Evolutionary conservation across 2,797 vertebrate species (phyloP).

Genomic region (Naso thynnoides): DNA sequence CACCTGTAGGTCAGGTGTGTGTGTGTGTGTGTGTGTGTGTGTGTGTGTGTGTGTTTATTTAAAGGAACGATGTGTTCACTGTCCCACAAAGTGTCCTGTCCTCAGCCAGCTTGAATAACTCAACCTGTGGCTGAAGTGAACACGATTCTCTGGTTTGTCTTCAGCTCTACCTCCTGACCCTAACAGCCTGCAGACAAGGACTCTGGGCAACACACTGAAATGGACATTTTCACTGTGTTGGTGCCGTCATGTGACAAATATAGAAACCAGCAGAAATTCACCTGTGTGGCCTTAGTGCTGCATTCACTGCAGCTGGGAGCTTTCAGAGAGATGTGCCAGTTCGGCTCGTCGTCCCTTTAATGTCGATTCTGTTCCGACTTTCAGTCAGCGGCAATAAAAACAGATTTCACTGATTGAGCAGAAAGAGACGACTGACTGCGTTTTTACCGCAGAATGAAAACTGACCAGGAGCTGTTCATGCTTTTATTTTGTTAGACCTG

Average conservation of each 20-base stretch:
- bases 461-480: too few species aligned
- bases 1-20: neutral
- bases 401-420: too few species aligned
- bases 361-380: neutral
- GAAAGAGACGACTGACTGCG: neutral
- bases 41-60: too few species aligned
- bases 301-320: slow-evolving; percentile 32
- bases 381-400: slow-evolving; percentile 19
- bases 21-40: slow-evolving; percentile 17
- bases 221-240: neutral
- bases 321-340: neutral
- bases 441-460: too few species aligned
- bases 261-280: slow-evolving; percentile 37
- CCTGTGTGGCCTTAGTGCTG: slow-evolving; percentile 57
- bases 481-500: neutral
- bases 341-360: neutral
- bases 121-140: neutral
- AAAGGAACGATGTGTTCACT: too few species aligned
- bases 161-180: slow-evolving; percentile 30
- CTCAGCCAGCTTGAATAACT: neutral
- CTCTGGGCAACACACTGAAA: neutral
- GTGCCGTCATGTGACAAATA: neutral
- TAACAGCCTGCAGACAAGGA: slow-evolving; percentile 1
- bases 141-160: too few species aligned
- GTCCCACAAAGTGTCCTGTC: slow-evolving; percentile 3